Evolutionary conservation across 2,888 invertebrate species (phyloP).

Genomic region (Plemyria rubiginata): DNA sequence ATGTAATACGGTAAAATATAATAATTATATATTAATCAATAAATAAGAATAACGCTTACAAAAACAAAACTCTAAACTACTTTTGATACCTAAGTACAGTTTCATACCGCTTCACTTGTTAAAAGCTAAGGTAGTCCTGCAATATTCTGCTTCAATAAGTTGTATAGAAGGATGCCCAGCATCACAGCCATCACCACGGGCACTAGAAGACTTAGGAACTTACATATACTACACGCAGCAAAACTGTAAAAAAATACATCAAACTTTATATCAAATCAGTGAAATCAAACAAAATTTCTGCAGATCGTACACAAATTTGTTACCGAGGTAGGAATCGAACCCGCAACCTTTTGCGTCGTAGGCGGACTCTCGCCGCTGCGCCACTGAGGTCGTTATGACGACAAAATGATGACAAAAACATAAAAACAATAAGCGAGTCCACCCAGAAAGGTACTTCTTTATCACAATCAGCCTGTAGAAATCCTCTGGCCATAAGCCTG

Average conservation of each 20-base stretch:
- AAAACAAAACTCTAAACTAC: background rate
- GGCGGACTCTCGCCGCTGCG: no score
- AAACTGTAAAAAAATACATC: constrained; percentile 8
- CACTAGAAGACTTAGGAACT: background rate
- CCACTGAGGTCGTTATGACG: no score
- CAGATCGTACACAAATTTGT: no score
- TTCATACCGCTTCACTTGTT: background rate
- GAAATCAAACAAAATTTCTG: no score
- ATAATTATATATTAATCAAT: background rate
- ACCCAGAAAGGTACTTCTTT: no score
- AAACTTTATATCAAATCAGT: no score
- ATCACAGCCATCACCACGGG: constrained; percentile 1
- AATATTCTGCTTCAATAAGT: background rate
- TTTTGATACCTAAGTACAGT: background rate
- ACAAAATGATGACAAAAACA: no score
- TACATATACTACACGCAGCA: background rate
- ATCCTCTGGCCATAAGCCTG: no score
- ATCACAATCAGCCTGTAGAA: no score
- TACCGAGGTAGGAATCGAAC: no score
- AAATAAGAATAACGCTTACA: constrained; percentile 4
- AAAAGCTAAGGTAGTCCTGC: background rate
- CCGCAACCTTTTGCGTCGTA: no score
- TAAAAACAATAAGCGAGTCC: background rate
- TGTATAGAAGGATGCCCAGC: constrained; percentile 6
- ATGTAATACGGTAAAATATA: no score